Evolutionary conservation across 2,113 vertebrate genomes (phyloP).

Genomic region (Paratilapia polleni): DNA sequence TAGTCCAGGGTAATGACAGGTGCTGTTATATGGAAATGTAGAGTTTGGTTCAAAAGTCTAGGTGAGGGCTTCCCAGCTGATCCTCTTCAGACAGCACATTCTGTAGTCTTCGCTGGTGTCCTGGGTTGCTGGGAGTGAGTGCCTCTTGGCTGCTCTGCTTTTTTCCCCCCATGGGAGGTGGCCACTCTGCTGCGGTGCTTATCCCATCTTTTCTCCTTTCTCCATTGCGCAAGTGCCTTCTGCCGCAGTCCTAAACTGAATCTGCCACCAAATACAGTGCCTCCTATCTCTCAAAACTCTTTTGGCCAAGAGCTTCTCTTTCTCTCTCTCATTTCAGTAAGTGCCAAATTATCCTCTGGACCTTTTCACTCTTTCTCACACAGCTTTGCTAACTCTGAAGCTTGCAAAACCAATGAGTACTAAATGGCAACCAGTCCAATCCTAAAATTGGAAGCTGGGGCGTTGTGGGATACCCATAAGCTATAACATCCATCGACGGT

Average conservation of each 20-base stretch:
- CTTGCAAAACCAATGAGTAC: constrained; percentile 64
- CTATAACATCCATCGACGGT: constrained; percentile 62
- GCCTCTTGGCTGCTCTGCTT: constrained; percentile 80
- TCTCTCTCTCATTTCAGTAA: constrained; percentile 62
- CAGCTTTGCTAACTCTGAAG: constrained; percentile 74
- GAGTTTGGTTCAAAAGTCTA: constrained; percentile 19
- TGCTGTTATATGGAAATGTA: background rate
- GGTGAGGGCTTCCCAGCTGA: constrained; percentile 25
- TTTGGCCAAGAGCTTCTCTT: constrained; percentile 45
- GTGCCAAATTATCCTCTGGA: constrained; percentile 56
- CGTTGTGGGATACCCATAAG: constrained; percentile 45
- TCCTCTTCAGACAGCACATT: constrained; percentile 61
- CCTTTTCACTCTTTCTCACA: constrained; percentile 64
- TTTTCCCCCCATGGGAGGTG: constrained; percentile 63
- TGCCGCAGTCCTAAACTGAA: constrained; percentile 60
- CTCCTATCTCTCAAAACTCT: constrained; percentile 55
- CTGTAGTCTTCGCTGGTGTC: constrained; percentile 69
- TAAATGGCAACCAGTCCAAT: constrained; percentile 48
- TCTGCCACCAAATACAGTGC: constrained; percentile 57
- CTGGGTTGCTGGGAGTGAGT: constrained; percentile 79
- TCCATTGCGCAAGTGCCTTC: constrained; percentile 73
- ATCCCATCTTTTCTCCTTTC: constrained; percentile 62
- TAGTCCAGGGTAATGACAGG: background rate
- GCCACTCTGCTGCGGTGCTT: constrained; percentile 68
- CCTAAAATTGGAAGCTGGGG: constrained; percentile 60